Evolutionary conservation across 2,113 vertebrate genomes (phyloP).

Genomic region (Corvus cornix): DNA sequence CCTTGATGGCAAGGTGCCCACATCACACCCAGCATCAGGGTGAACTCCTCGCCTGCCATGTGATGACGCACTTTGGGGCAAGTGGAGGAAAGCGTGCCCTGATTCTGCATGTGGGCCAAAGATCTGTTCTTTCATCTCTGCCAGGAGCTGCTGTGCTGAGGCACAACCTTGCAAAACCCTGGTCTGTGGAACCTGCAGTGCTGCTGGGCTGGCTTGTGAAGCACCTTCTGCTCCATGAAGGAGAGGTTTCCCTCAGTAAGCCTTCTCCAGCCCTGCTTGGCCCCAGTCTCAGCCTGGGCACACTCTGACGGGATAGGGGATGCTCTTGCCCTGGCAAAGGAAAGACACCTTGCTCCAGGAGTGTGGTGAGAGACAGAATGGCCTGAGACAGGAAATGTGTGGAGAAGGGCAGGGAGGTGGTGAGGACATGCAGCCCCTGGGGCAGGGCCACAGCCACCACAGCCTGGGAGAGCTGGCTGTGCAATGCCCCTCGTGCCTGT

Average conservation of each 20-base stretch:
- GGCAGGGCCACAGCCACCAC: rapidly evolving
- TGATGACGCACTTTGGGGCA: background rate
- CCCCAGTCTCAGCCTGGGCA: background rate
- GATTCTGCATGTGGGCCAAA: background rate
- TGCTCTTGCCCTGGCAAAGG: background rate
- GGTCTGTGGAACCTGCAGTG: rapidly evolving
- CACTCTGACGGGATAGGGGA: background rate
- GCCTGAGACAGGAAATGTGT: background rate
- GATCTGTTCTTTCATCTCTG: background rate
- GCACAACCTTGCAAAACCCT: background rate
- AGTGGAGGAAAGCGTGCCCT: background rate
- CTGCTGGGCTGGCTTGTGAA: background rate
- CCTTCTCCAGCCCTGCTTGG: background rate
- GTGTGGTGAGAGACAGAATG: background rate
- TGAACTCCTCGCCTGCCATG: rapidly evolving
- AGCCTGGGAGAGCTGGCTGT: background rate
- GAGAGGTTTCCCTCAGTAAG: background rate
- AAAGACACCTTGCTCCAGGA: rapidly evolving
- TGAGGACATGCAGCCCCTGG: rapidly evolving
- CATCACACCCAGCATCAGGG: background rate
- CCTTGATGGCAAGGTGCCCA: background rate
- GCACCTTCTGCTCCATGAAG: rapidly evolving
- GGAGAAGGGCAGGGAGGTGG: background rate
- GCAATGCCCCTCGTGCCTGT: background rate
- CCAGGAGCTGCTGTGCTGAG: background rate